Percentiles rank a stretch among this genome's conserved stretches.
Conservation (phyloP, 2,797 vertebrate species). For the Moxostoma hubbsi region DNA sequence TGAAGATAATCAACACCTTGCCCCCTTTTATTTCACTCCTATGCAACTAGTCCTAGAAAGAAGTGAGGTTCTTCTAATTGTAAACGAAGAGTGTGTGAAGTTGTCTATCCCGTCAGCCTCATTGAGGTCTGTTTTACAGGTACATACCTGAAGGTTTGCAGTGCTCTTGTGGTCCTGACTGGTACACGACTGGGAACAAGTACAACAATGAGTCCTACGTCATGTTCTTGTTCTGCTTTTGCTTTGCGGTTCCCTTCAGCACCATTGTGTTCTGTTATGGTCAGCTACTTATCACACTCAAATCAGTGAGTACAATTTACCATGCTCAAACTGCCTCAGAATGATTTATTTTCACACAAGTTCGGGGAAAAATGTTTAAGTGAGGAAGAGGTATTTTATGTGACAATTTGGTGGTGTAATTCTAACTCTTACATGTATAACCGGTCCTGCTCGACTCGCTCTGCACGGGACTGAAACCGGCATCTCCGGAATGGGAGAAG, state of each 20-base stretch:
- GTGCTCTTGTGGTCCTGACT: slow-evolving; percentile 78
- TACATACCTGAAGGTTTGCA: slow-evolving; percentile 79
- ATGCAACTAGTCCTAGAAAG: background rate
- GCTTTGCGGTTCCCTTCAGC: slow-evolving; percentile 76
- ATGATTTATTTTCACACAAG: background rate
- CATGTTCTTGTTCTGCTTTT: slow-evolving; percentile 81
- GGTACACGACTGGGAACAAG: slow-evolving; percentile 77
- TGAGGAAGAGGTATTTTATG: background rate
- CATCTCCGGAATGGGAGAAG: no score
- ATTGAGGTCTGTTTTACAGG: slow-evolving; percentile 56
- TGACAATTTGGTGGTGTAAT: background rate
- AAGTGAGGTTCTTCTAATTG: background rate
- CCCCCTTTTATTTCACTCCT: background rate
- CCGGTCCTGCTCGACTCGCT: no score
- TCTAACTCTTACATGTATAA: background rate
- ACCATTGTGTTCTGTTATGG: slow-evolving; percentile 79
- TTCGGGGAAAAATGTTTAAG: background rate
- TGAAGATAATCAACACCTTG: background rate
- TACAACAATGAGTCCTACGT: slow-evolving; percentile 80
- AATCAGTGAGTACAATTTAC: slow-evolving; percentile 65
- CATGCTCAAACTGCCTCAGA: background rate
- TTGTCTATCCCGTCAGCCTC: background rate
- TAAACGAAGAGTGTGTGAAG: background rate
- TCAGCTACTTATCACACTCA: slow-evolving; percentile 78
- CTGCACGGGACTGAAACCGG: no score